Evolutionary conservation across 2,113 vertebrate genomes (phyloP), one percentile per base, ranked within the genome.

Genomic region (Chrysochloris asiatica): DNA sequence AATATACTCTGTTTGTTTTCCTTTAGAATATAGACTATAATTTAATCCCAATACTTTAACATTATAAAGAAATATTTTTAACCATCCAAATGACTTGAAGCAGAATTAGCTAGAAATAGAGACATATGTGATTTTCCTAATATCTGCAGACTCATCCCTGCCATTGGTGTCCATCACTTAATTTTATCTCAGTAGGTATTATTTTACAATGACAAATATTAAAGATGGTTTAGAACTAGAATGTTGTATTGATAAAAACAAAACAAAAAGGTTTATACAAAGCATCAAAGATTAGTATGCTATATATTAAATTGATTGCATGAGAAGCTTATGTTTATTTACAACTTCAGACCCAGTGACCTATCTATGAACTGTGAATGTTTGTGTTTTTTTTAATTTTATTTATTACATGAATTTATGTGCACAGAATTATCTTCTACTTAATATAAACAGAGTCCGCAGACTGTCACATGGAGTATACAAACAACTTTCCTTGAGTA

Each of bases 311-410:
- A 96, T 91, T 95, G 95, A 97, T 91, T 90, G 82, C 83, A 88
- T 93, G 95, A 97, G 95, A 93, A 94, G 69, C 50, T 24, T 91
- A 77, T 22, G 92, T 91, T 92, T 96, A 97, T 97, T 97, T 97
- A 98, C 95, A 97, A 84, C 84, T 95, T 96, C 86, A 96, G 92
- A 97, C 6, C 17, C 93, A 95, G 96, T 90, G 36, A 93, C 72
- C 91, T 95, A 95, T 6, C 83, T 93, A 95, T 56, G 41, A 94
- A 41, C 77, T 95, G 80, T 75, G 91, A 94, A 88, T 86, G 3
- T 83, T 89, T 83, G 61, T 80, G 86, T 92, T 92, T 96, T 90
- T 78, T 4, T 88, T 56, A 22, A 56, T 7, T 92, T 47, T 33
- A 33, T 14, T 86, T 81, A 79, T 71, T 93, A 89, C 67, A 88